Evolutionary conservation across 2,888 invertebrate genomes (phyloP), one percentile per base, ranked within the genome.

Genomic region (Spodoptera littoralis): DNA sequence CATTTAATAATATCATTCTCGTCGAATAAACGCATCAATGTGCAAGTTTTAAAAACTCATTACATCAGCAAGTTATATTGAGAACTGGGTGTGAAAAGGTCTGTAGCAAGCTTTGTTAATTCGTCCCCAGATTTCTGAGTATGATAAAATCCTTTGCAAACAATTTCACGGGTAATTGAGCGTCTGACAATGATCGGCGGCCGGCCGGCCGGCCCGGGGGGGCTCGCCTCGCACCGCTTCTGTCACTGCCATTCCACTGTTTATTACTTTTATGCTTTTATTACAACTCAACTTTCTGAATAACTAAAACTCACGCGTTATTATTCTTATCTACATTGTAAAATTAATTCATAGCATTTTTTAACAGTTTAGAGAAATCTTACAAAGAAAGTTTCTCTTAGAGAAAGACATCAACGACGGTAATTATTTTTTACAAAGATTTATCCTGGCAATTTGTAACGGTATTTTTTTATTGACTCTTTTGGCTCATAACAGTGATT

Each of bases 101-200:
- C 59, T 51, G 48, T 36, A 52, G 53, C 53, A 55, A 71, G 67
- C 76, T 64, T 78, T 73, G 78, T 76, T 78, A 78, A 77, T 78
- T 71, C 63, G 70, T 76, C 77, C 65, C 69, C 48, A 71, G 73
- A 76, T 76, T 79, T 73, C 70, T 2, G 67, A 79, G 77, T 69
- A 79, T 81, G 82, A 84, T 84, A 83, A 84, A 88, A 83, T 80
- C 79, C 79, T 85, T 87, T 83, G 82, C 83, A 85, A 79, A 84
- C 88, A 90, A 92, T 92, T 91, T 92, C 89, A 92, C 88, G 91
- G 89, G 87, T 90, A 92, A 92, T 90, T 90, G 89, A 90, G 86
- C 85, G 86, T 83, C 87, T 85, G 87, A 88, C 87, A 89, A 84
- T 84, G 86, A 83, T 87, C 82, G 82, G 70, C 78, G 73, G 76